Conservation (phyloP, 2,888 invertebrate genomes). For the Choristoneura rosaceana region DNA sequence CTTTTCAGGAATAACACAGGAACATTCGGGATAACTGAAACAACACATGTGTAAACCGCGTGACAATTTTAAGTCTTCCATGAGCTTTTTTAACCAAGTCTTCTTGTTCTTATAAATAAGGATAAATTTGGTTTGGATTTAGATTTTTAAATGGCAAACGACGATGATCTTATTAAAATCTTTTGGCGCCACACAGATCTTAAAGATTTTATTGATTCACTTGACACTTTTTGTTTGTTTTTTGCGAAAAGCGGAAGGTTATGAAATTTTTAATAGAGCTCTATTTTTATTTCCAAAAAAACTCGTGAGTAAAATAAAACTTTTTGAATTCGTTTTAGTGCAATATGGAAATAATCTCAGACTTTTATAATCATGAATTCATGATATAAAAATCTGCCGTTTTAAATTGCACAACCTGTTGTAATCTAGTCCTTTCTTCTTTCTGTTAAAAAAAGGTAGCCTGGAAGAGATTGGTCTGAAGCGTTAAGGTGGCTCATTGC, state of each 20-base stretch:
- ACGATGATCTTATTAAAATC: conserved; percentile 49
- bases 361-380: neutral
- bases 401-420: no score
- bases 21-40: conserved; percentile 68
- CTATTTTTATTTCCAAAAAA: conserved; percentile 5
- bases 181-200: conserved; percentile 67
- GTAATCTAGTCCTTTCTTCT: no score
- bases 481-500: no score
- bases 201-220: conserved; percentile 62
- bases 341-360: neutral
- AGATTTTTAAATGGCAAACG: neutral
- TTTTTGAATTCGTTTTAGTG: neutral
- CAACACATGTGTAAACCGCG: conserved; percentile 52
- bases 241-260: conserved; percentile 33
- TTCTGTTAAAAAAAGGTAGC: no score
- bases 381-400: no score
- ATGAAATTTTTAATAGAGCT: conserved; percentile 24
- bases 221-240: conserved; percentile 52
- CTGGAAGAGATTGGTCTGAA: no score
- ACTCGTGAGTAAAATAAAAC: neutral
- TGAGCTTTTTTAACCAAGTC: neutral
- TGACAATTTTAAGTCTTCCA: conserved; percentile 41
- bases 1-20: conserved; percentile 70
- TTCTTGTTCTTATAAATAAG: conserved; percentile 11
- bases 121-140: conserved; percentile 35